phyloP scores from a whole-genome alignment of 2,113 vertebrate species.

The Cairina moschata region DNA sequence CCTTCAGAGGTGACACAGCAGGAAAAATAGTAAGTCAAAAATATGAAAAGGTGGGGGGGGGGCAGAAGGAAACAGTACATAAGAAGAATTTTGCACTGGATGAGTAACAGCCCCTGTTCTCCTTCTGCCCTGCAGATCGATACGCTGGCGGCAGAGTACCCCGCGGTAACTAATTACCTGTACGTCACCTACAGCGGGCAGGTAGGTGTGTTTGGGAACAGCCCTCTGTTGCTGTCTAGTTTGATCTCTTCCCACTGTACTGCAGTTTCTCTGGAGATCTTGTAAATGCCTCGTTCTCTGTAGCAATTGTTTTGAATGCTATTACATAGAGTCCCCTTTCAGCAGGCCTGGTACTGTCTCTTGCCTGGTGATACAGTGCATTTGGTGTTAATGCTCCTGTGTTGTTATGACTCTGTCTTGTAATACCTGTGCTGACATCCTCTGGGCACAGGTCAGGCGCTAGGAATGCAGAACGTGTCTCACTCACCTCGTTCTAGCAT shows the following conservation, averaged over 20 bases:
- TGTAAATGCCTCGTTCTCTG: neutral
- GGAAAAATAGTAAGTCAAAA: neutral
- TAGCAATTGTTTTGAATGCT: neutral
- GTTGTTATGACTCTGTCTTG: neutral
- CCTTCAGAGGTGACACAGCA: neutral
- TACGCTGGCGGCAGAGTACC: slow-evolving; percentile 93
- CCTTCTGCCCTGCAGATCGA: slow-evolving; percentile 83
- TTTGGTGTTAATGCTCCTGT: neutral
- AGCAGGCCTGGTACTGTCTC: neutral
- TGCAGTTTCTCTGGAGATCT: neutral
- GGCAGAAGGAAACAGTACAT: neutral
- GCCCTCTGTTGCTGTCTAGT: neutral
- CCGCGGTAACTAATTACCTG: slow-evolving; percentile 92
- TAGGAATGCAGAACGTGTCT: neutral
- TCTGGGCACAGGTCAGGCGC: neutral
- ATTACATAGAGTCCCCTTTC: neutral
- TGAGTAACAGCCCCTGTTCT: neutral
- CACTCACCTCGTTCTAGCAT: neutral
- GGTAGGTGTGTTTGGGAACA: slow-evolving; percentile 74
- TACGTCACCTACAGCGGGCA: slow-evolving; percentile 93
- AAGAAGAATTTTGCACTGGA: neutral
- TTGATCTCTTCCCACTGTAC: neutral
- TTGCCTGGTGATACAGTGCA: neutral
- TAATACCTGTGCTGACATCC: neutral
- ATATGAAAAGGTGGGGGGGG: neutral